Evolutionary conservation across 1,140 invertebrate genomes (phyloP).

Genomic region (Melanaphis sacchari): DNA sequence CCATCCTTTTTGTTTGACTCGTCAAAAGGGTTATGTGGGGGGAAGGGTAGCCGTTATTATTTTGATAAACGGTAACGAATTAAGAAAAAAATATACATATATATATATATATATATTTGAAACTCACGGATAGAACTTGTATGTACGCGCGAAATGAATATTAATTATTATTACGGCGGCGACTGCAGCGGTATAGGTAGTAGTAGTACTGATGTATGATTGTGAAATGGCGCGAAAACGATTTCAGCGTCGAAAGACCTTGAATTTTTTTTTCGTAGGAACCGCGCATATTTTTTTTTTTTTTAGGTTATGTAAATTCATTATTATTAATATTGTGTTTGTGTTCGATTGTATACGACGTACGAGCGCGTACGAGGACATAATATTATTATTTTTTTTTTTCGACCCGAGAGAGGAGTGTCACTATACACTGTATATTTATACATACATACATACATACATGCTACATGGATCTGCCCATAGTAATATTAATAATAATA

Average conservation of each 20-base stretch:
- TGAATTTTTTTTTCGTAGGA: constrained; percentile 25
- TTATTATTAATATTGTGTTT: constrained; percentile 42
- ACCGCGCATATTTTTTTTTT: constrained; percentile 43
- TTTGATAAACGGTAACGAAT: background rate
- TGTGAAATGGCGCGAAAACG: constrained; percentile 55
- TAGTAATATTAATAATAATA: constrained; percentile 55
- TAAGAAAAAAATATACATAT: background rate
- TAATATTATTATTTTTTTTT: constrained; percentile 35
- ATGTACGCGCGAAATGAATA: background rate
- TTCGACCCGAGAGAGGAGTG: constrained; percentile 46
- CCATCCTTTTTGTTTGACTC: background rate
- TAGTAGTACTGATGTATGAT: background rate
- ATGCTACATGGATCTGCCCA: constrained; percentile 37
- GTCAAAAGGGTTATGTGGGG: background rate
- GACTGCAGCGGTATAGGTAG: background rate
- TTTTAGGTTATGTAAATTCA: constrained; percentile 56
- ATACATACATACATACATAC: background rate
- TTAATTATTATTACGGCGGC: background rate
- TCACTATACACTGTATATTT: constrained; percentile 17
- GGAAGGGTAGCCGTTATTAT: background rate
- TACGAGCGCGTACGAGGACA: constrained; percentile 23
- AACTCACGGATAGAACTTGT: background rate
- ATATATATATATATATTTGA: no score
- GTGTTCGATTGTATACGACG: constrained; percentile 16
- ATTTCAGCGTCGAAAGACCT: constrained; percentile 35